Conservation (phyloP, 1,140 invertebrate genomes). For the Hyles euphorbiae region DNA sequence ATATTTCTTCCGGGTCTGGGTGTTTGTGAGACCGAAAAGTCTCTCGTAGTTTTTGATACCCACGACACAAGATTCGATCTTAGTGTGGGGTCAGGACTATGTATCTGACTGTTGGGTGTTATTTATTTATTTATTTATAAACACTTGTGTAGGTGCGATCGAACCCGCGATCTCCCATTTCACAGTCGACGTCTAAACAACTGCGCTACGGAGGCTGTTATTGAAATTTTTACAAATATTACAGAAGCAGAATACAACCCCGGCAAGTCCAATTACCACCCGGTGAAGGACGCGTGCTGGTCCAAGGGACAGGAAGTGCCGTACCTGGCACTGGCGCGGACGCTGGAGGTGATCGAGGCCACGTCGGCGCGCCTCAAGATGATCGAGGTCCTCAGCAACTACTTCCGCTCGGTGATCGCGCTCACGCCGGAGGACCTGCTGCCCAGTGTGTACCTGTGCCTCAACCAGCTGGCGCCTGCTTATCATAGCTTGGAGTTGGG, state of each 20-base stretch:
- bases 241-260: constrained; percentile 84
- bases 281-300: constrained; percentile 94
- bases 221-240: not conserved
- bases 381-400: constrained; percentile 95
- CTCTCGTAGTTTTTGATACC: no score
- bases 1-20: no score
- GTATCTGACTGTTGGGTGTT: no score
- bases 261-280: constrained; percentile 86
- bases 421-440: constrained; percentile 92
- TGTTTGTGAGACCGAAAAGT: no score
- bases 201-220: no score
- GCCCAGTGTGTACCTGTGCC: constrained; percentile 93
- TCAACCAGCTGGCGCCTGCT: constrained; percentile 96
- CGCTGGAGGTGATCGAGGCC: constrained; percentile 93
- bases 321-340: constrained; percentile 93
- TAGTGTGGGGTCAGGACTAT: no score
- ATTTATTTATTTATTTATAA: no score
- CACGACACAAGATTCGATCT: no score
- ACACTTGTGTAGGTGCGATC: no score
- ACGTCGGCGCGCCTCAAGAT: constrained; percentile 94
- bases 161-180: no score
- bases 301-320: constrained; percentile 88
- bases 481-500: constrained; percentile 85
- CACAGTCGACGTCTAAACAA: no score
- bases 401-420: constrained; percentile 93